Evolutionary conservation across 1,140 invertebrate genomes (phyloP).

Genomic region (Epicauta chinensis): DNA sequence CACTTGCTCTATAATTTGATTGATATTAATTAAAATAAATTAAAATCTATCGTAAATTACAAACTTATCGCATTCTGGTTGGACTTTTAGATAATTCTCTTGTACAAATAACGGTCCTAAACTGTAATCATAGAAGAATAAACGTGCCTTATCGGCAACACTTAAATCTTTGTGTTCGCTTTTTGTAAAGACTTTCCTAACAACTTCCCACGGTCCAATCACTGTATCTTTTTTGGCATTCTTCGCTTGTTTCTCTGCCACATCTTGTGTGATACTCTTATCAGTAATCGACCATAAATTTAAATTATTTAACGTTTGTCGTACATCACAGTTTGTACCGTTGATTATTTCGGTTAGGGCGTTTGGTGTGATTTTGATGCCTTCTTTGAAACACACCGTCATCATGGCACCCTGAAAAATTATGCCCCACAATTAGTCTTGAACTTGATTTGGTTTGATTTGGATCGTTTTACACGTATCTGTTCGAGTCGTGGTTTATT

Average conservation of each 20-base stretch:
- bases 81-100: slow-evolving; percentile 87
- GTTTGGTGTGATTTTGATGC: slow-evolving; percentile 71
- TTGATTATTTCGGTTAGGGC: slow-evolving; percentile 78
- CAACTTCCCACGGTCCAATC: slow-evolving; percentile 91
- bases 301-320: slow-evolving; percentile 87
- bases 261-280: slow-evolving; percentile 47
- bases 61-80: slow-evolving; percentile 45
- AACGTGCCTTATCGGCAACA: slow-evolving; percentile 77
- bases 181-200: slow-evolving; percentile 80
- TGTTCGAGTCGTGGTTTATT: slow-evolving; percentile 78
- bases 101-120: slow-evolving; percentile 94
- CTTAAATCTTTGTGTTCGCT: slow-evolving; percentile 78
- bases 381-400: slow-evolving; percentile 88
- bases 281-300: slow-evolving; percentile 65
- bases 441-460: neutral
- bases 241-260: slow-evolving; percentile 49
- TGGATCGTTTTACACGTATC: slow-evolving; percentile 63
- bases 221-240: slow-evolving; percentile 75
- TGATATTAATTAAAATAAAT: neutral
- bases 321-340: slow-evolving; percentile 86
- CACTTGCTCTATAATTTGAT: slow-evolving; percentile 23
- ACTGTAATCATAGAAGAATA: slow-evolving; percentile 98
- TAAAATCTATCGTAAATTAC: neutral
- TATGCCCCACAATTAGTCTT: neutral
- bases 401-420: slow-evolving; percentile 70